These are phyloP conservation scores for Sarcophaga bullata DNA, from an alignment of 1,140 invertebrate species.

Conservation along the genomic window DNA sequence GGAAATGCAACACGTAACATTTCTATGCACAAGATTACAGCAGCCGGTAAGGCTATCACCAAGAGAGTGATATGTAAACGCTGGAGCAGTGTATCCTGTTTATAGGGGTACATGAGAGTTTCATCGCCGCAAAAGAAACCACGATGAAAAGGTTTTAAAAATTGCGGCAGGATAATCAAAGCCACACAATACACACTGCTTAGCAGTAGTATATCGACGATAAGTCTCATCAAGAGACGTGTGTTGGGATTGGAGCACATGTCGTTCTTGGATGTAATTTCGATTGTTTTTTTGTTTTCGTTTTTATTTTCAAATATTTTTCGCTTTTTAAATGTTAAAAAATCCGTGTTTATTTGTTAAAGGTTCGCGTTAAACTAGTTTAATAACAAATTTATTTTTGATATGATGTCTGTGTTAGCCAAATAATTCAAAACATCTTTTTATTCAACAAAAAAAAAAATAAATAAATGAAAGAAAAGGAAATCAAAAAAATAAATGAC, in stretches of 20 bases:
- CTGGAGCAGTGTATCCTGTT: conserved; percentile 53
- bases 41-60: conserved; percentile 55
- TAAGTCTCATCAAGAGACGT: conserved; percentile 57
- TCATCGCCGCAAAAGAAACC: conserved; percentile 59
- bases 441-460: not conserved
- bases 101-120: conserved; percentile 54
- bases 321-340: not conserved
- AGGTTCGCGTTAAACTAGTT: not conserved
- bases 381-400: not conserved
- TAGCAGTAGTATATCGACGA: conserved; percentile 58
- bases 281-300: not conserved
- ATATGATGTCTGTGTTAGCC: too few species aligned
- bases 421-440: not conserved
- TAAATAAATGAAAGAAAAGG: not conserved
- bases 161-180: conserved; percentile 56
- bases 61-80: conserved; percentile 56
- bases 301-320: not conserved
- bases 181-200: conserved; percentile 53
- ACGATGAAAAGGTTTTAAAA: conserved; percentile 45
- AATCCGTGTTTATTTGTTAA: not conserved
- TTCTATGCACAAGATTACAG: conserved; percentile 56
- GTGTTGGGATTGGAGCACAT: conserved; percentile 44
- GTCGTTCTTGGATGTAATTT: not conserved
- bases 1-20: conserved; percentile 55
- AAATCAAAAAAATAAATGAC: too few species aligned